phyloP scores from a whole-genome alignment of 2,888 invertebrate species.

The Lottia scabra region DNA sequence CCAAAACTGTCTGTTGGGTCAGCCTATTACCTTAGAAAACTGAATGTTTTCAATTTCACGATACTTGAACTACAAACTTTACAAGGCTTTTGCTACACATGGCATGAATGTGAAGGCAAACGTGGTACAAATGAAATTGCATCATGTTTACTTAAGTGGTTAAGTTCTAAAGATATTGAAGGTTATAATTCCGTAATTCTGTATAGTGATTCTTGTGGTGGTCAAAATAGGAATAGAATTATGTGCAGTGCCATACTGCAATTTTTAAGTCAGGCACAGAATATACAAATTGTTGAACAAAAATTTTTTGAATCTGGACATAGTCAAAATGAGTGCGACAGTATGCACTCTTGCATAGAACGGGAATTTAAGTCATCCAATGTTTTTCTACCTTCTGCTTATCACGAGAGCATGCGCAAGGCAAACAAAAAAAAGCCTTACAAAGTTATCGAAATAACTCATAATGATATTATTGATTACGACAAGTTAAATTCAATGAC shows the following conservation, averaged over 20 bases:
- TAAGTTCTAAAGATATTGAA: background rate
- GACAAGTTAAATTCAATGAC: too few species aligned
- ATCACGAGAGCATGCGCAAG: background rate
- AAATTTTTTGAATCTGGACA: background rate
- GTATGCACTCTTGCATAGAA: background rate
- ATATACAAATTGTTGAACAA: background rate
- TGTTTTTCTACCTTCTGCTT: background rate
- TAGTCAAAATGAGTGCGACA: background rate
- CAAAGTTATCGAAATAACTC: background rate
- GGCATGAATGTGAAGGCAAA: background rate
- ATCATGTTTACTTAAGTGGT: background rate
- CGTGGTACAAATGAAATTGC: background rate
- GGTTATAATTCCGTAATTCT: background rate
- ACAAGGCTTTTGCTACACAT: background rate
- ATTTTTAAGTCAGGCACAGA: background rate
- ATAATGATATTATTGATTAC: too few species aligned
- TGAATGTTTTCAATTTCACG: background rate
- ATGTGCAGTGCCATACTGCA: background rate
- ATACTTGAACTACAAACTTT: background rate
- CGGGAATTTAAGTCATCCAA: background rate
- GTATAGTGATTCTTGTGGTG: background rate
- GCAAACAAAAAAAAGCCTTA: background rate
- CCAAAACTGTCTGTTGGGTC: background rate
- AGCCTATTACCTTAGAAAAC: background rate
- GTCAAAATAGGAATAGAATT: background rate